Conservation (phyloP, 2,113 vertebrate species). For the Chitala chitala region DNA sequence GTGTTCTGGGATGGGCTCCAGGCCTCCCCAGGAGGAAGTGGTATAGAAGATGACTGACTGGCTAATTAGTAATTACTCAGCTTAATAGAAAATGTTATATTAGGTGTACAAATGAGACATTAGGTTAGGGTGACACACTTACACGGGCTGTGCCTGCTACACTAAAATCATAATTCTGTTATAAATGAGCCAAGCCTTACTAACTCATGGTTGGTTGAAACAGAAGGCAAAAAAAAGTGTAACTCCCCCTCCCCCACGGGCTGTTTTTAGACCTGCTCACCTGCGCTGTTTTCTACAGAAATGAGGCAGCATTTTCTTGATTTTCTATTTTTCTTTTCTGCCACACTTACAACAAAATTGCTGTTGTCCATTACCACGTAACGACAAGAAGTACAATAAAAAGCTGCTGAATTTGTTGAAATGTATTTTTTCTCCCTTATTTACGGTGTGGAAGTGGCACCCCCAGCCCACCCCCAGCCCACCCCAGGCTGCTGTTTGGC, state of each 20-base stretch:
- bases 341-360: not conserved
- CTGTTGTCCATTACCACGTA: not conserved
- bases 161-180: constrained; percentile 2
- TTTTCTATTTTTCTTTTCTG: not conserved
- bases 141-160: too few species aligned
- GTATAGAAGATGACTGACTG: not conserved
- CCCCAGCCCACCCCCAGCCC: too few species aligned
- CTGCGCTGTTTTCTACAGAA: not conserved
- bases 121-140: too few species aligned
- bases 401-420: not conserved
- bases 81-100: too few species aligned
- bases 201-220: not conserved
- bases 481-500: not conserved
- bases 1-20: too few species aligned
- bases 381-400: not conserved
- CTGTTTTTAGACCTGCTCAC: not conserved
- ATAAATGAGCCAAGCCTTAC: not conserved
- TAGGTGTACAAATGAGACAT: not conserved
- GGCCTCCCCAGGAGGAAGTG: too few species aligned
- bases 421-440: not conserved
- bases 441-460: not conserved
- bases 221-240: not conserved
- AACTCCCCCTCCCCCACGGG: not conserved
- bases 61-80: not conserved
- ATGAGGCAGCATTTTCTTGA: too few species aligned